Evolutionary conservation across 2,888 invertebrate species (phyloP).

Genomic region (Anarsia innoxiella): DNA sequence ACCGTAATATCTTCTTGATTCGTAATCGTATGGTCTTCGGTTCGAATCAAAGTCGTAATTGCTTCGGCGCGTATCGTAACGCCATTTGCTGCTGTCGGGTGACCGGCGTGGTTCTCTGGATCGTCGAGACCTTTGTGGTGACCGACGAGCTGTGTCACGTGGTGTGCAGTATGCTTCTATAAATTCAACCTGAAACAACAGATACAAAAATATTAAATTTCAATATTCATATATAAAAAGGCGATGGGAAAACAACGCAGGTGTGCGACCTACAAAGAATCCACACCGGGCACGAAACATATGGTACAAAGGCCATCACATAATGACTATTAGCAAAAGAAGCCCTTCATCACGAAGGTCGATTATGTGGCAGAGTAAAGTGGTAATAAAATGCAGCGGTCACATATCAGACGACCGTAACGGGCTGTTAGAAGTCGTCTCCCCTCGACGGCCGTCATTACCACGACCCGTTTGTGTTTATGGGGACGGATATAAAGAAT

Average conservation of each 20-base stretch:
- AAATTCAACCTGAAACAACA: slow-evolving; percentile 79
- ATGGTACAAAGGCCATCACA: slow-evolving; percentile 25
- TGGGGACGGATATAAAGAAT: slow-evolving; percentile 71
- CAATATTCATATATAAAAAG: no score
- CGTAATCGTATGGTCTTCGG: slow-evolving; percentile 64
- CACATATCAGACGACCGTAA: slow-evolving; percentile 70
- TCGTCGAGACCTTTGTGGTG: slow-evolving; percentile 61
- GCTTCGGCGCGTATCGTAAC: slow-evolving; percentile 59
- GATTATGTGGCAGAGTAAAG: slow-evolving; percentile 74
- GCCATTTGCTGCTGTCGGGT: slow-evolving; percentile 63
- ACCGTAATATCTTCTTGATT: slow-evolving; percentile 42
- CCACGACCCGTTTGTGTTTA: slow-evolving; percentile 70
- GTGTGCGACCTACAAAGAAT: no score
- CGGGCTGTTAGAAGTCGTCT: slow-evolving; percentile 64
- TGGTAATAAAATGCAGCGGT: slow-evolving; percentile 76
- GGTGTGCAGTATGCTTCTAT: slow-evolving; percentile 85
- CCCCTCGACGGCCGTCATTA: slow-evolving; percentile 66
- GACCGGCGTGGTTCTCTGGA: slow-evolving; percentile 61
- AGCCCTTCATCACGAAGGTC: slow-evolving; percentile 70
- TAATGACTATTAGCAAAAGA: slow-evolving; percentile 58
- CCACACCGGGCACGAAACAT: slow-evolving; percentile 10
- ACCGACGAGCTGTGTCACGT: slow-evolving; percentile 76
- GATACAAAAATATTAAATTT: slow-evolving; percentile 15
- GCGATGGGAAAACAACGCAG: no score
- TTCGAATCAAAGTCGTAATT: slow-evolving; percentile 62